Conservation (phyloP, 1,140 invertebrate genomes). For the Caenorhabditis tropicalis region DNA sequence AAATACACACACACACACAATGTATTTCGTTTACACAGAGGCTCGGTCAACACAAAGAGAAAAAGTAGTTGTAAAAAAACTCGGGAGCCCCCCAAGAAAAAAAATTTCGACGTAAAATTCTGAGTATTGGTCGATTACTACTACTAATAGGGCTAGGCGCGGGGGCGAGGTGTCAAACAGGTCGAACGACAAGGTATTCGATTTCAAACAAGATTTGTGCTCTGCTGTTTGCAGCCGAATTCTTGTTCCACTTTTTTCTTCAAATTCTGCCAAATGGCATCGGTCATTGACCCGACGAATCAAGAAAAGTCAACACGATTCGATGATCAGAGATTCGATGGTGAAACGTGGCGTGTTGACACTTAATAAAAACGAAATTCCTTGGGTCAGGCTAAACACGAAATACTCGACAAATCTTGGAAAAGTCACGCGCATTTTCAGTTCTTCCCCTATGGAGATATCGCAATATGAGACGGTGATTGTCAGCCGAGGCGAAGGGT, state of each 20-base stretch:
- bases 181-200: neutral
- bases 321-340: neutral
- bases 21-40: neutral
- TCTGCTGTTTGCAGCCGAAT: slow-evolving; percentile 13
- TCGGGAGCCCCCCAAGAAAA: neutral
- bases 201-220: neutral
- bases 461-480: neutral
- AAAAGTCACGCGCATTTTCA: slow-evolving; percentile 11
- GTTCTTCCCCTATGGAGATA: neutral
- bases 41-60: slow-evolving; percentile 18
- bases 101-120: slow-evolving; percentile 5
- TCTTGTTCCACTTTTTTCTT: neutral
- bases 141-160: neutral
- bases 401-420: neutral
- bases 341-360: neutral
- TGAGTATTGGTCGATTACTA: neutral
- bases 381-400: neutral
- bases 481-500: neutral
- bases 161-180: slow-evolving; percentile 38
- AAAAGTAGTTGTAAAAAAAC: neutral
- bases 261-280: neutral
- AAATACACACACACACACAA: neutral
- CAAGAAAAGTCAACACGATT: neutral
- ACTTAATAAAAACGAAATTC: neutral
- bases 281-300: neutral